phyloP scores from a whole-genome alignment of 1,140 invertebrate genomes.

The Trinorchestia longiramus region DNA sequence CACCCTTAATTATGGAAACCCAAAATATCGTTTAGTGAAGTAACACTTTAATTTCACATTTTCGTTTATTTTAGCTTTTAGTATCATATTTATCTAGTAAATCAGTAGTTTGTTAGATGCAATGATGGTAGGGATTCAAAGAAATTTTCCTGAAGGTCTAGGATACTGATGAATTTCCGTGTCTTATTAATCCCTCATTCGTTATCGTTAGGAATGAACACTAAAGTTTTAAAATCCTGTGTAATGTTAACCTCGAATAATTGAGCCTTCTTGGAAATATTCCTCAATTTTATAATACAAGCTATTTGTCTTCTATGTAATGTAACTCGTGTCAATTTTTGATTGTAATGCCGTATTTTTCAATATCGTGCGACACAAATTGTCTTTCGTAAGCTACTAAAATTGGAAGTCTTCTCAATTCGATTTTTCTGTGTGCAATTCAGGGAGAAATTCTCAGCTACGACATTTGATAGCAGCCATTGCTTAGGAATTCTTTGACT shows the following conservation, averaged over 20 bases:
- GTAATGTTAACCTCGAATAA: not conserved
- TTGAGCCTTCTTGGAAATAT: not conserved
- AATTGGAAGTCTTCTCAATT: not conserved
- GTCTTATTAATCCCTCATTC: not conserved
- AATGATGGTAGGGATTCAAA: no score
- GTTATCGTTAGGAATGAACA: no score
- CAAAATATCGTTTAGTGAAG: no score
- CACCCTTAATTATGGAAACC: no score
- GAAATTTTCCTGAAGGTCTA: not conserved
- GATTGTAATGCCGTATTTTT: not conserved
- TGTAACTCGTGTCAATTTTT: not conserved
- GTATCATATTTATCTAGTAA: no score
- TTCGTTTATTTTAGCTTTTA: no score
- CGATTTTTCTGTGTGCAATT: not conserved
- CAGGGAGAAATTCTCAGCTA: not conserved
- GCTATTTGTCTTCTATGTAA: not conserved
- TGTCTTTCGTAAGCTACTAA: not conserved
- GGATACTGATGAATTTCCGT: not conserved
- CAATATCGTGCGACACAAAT: not conserved
- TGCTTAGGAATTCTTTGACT: conserved; percentile 39
- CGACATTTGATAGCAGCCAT: conserved; percentile 4
- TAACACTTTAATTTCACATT: no score
- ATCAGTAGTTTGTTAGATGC: no score
- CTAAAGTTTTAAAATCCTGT: not conserved
- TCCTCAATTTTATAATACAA: not conserved